These are phyloP conservation scores for Pristionchus mayeri DNA, from an alignment of 2,888 invertebrate genomes.

Conservation along the genomic window DNA sequence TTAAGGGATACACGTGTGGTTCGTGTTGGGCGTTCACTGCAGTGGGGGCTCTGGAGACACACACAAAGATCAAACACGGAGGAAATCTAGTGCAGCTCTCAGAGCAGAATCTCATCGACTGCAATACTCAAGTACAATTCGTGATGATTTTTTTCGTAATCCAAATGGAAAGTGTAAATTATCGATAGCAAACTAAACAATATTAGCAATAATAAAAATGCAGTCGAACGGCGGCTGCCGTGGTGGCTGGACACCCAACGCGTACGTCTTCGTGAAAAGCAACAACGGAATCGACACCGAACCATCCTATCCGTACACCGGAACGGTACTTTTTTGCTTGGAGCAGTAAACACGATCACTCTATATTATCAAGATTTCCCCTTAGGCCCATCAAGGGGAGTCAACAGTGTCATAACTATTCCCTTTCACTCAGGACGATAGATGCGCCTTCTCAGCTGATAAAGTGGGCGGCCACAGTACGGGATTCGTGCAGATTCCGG, in stretches of 20 bases:
- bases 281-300: neutral
- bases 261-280: conserved; percentile 7
- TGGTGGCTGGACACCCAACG: conserved; percentile 13
- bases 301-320: neutral
- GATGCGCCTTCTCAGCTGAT: neutral
- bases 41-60: neutral
- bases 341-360: too few species aligned
- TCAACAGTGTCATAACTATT: too few species aligned
- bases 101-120: conserved; percentile 11
- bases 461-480: neutral
- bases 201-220: neutral
- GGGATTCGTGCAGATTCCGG: conserved; percentile 15
- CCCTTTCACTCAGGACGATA: neutral
- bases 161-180: neutral
- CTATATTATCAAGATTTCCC: too few species aligned
- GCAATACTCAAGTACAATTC: neutral
- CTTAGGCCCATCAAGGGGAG: too few species aligned
- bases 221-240: conserved; percentile 5
- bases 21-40: conserved; percentile 1
- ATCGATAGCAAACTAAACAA: neutral
- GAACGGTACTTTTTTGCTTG: too few species aligned
- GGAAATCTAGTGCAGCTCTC: neutral
- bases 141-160: neutral
- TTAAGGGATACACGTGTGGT: neutral
- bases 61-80: neutral